Conservation (phyloP, 2,888 invertebrate species). For the Callimorpha dominula region DNA sequence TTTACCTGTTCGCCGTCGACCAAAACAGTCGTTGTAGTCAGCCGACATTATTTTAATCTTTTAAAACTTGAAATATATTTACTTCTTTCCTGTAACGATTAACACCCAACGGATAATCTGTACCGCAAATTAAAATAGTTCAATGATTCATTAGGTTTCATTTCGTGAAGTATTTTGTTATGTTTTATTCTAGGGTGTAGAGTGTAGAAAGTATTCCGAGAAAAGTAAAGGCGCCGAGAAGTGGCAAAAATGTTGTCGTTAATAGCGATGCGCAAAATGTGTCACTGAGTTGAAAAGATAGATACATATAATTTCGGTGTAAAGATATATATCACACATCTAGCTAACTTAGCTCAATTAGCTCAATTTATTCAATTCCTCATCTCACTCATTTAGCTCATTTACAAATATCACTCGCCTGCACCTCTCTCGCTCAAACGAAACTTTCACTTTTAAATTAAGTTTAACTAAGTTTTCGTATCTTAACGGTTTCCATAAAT, state of each 20-base stretch:
- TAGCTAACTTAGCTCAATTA: no score
- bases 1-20: constrained; percentile 45
- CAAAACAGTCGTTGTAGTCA: constrained; percentile 49
- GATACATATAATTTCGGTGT: no score
- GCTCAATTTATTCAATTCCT: no score
- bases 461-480: no score
- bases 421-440: no score
- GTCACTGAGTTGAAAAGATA: no score
- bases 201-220: constrained; percentile 7
- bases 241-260: constrained; percentile 12
- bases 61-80: constrained; percentile 56
- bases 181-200: constrained; percentile 15
- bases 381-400: no score
- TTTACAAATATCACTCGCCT: no score
- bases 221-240: constrained; percentile 14
- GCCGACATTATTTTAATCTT: constrained; percentile 53
- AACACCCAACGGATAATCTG: constrained; percentile 39
- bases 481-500: no score
- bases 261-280: no score
- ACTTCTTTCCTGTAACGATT: constrained; percentile 53
- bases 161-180: constrained; percentile 35
- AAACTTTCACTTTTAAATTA: no score
- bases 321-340: no score
- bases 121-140: constrained; percentile 51
- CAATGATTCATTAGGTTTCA: constrained; percentile 55